Evolutionary conservation across 2,113 vertebrate genomes (phyloP), one percentile per base, ranked within the genome.

Genomic region (Festucalex cinctus): DNA sequence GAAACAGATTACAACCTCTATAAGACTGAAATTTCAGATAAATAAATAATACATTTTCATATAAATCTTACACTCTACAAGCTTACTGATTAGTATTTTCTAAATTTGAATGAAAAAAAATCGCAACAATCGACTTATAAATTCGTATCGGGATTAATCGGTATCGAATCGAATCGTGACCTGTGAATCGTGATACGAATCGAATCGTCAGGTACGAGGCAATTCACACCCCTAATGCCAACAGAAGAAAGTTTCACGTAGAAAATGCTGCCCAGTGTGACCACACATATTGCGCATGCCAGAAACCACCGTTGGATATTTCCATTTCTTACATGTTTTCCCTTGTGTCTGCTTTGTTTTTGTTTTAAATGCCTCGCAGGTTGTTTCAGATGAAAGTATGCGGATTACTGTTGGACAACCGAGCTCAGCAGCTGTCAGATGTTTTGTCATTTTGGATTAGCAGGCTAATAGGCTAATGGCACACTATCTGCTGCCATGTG

Each of bases 401-500:
- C 12, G 51, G 51, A 54, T 26, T 54, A 54, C 51, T 54, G 22
- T 22, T 24, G 22, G 51, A 54, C 22, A 54, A 24, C 12, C 3
- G 51, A 14, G 10, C 9, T 54, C 51, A 24, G 12, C 22, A 22
- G 22, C 39, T 65, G 72, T 85, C 79, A 71, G 67, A 56, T 39
- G 48, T n/a, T 51, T 51, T n/a, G 48, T 26, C 51, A 54, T 54
- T 54, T 54, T 24, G 69, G 65, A 64, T 72, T 70, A 77, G 12
- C 76, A 58, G 65, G 78, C 79, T 81, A 86, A 83, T 73, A 66
- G 63, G 68, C 59, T 82, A 54, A 82, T 71, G 72, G 77, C 74
- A 70, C 83, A 84, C 82, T 74, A 83, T 80, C 76, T 6, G 9
- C 63, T 59, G 75, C 80, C 80, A 88, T 81, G 84, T 85, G 85